Conservation (phyloP, 2,797 vertebrate genomes). For the Nannoperca australis region DNA sequence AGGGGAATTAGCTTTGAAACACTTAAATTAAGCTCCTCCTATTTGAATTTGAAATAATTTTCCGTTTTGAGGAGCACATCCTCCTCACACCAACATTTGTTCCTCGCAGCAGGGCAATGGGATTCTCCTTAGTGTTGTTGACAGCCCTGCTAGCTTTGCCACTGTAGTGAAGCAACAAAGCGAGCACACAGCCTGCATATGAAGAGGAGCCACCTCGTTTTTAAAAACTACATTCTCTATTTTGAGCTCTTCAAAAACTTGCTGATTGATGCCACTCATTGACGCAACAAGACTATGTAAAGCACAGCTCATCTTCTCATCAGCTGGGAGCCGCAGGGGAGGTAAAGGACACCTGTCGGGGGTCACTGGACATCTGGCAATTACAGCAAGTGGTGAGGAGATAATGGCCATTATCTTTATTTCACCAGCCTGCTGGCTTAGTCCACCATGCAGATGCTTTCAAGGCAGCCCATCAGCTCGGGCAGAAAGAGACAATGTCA, state of each 20-base stretch:
- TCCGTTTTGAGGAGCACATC: constrained; percentile 30
- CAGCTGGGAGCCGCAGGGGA: constrained; percentile 27
- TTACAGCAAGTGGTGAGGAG: constrained; percentile 61
- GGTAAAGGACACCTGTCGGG: constrained; percentile 49
- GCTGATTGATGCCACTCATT: constrained; percentile 23
- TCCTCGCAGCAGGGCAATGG: constrained; percentile 35
- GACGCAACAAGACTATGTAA: constrained; percentile 13
- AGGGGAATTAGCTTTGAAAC: constrained; percentile 72
- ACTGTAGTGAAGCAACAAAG: constrained; percentile 25
- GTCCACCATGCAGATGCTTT: constrained; percentile 44
- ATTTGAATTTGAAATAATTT: constrained; percentile 53
- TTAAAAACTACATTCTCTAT: background rate
- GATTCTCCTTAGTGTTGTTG: constrained; percentile 36
- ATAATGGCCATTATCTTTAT: constrained; percentile 76
- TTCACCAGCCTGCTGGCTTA: constrained; percentile 61
- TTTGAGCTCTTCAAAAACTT: constrained; percentile 34
- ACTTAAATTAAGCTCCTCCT: constrained; percentile 62
- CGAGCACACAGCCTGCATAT: constrained; percentile 2
- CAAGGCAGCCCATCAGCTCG: constrained; percentile 44
- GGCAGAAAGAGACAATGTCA: constrained; percentile 39
- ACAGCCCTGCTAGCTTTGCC: constrained; percentile 28
- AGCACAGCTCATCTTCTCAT: constrained; percentile 33
- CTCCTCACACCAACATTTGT: constrained; percentile 24
- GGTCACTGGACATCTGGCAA: constrained; percentile 64
- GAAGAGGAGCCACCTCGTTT: constrained; percentile 26